These are phyloP conservation scores for Rhinichthys klamathensis DNA, from an alignment of 2,113 vertebrate species.

Conservation along the genomic window DNA sequence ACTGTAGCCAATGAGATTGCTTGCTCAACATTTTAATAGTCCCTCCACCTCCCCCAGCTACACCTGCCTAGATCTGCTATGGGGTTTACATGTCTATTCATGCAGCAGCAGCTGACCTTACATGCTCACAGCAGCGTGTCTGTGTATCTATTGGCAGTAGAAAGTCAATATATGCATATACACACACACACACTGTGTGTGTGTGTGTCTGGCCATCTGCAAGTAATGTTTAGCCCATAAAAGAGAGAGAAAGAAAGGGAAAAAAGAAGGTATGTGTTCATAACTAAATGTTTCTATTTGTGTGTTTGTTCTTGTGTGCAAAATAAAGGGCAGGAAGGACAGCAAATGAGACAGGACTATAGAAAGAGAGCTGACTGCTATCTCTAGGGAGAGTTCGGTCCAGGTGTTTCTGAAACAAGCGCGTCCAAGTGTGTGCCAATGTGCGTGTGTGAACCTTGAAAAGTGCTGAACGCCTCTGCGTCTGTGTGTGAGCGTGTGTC, in stretches of 20 bases:
- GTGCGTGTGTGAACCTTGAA: slow-evolving; percentile 34
- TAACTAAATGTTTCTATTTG: not conserved
- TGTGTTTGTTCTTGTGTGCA: not conserved
- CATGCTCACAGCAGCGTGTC: no score
- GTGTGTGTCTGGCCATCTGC: no score
- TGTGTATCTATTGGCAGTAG: no score
- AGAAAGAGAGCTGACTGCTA: slow-evolving; percentile 11
- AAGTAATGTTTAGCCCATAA: not conserved
- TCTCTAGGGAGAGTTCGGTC: slow-evolving; percentile 24
- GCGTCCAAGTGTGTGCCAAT: slow-evolving; percentile 43
- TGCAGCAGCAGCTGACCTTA: no score
- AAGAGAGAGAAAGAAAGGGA: not conserved
- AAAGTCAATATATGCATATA: no score
- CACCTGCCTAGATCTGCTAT: no score
- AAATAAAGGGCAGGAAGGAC: not conserved
- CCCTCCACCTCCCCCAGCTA: no score
- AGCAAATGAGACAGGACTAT: not conserved
- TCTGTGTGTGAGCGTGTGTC: slow-evolving; percentile 8
- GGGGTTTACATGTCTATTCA: no score
- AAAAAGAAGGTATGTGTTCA: not conserved
- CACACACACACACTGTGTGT: no score
- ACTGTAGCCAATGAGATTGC: no score
- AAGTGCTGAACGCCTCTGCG: slow-evolving; percentile 40
- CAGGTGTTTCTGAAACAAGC: slow-evolving; percentile 40
- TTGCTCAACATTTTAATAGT: no score